These are phyloP conservation scores for Forbesichthys papilliferus DNA, from an alignment of 2,113 vertebrate species.

Conservation along the genomic window DNA sequence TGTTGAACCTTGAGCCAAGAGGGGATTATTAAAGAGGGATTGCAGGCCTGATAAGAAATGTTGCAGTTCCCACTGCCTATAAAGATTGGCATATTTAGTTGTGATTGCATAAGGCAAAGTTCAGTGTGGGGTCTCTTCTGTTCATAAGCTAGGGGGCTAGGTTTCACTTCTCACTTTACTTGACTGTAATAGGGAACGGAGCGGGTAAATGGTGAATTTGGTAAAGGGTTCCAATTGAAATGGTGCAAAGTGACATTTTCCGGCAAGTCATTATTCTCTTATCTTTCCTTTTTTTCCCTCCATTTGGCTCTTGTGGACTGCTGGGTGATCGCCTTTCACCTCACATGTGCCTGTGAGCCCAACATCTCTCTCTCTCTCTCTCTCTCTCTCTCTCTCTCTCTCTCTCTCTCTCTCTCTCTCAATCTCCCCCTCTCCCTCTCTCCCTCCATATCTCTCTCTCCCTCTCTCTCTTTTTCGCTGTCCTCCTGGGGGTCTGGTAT, in stretches of 20 bases:
- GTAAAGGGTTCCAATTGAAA: too few relatives aligned
- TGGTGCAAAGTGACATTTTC: background rate
- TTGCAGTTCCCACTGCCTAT: background rate
- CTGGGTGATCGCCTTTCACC: conserved; percentile 78
- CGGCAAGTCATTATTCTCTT: background rate
- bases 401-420: background rate
- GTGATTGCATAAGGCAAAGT: conserved; percentile 27
- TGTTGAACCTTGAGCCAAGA: too few relatives aligned
- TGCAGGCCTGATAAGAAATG: background rate
- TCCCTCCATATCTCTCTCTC: background rate
- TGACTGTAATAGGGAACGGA: background rate
- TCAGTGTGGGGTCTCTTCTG: conserved; percentile 7
- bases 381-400: background rate
- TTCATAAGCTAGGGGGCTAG: background rate
- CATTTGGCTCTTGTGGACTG: conserved; percentile 9
- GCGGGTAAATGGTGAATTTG: too few relatives aligned
- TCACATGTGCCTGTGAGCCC: conserved; percentile 78
- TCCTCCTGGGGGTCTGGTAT: conserved; percentile 79
- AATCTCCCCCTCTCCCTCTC: conserved; percentile 43
- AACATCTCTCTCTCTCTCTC: background rate
- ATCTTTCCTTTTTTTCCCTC: conserved; percentile 22
- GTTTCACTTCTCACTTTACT: background rate
- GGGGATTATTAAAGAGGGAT: too few relatives aligned
- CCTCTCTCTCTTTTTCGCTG: conserved; percentile 44
- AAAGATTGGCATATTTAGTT: background rate